Evolutionary conservation across 2,888 invertebrate species (phyloP).

Genomic region (Sturmia bella): DNA sequence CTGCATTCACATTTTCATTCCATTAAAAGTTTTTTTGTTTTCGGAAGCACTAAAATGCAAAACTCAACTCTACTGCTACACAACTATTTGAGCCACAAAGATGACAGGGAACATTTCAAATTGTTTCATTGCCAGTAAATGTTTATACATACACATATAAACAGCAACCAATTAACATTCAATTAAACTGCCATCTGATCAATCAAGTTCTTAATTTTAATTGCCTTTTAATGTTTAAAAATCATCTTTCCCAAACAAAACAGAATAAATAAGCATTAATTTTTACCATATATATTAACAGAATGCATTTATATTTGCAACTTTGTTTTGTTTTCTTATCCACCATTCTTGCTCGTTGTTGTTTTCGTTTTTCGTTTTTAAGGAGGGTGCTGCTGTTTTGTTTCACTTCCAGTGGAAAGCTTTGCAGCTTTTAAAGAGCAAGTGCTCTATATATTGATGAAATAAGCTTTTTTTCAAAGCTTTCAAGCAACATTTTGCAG

Average conservation of each 20-base stretch:
- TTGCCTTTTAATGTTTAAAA: too few relatives aligned
- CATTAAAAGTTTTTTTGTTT: constrained; percentile 22
- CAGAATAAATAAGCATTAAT: background rate
- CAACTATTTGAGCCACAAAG: constrained; percentile 15
- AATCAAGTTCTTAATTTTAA: background rate
- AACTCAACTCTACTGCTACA: constrained; percentile 35
- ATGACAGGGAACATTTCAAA: constrained; percentile 37
- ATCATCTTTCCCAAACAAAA: background rate
- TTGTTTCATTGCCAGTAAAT: constrained; percentile 46
- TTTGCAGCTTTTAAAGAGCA: constrained; percentile 25
- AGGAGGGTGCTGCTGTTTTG: constrained; percentile 59
- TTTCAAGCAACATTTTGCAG: constrained; percentile 22
- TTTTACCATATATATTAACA: background rate
- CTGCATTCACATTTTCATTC: constrained; percentile 62
- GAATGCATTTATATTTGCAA: constrained; percentile 50
- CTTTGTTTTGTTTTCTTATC: constrained; percentile 19
- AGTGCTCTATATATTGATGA: constrained; percentile 2
- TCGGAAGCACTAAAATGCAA: constrained; percentile 32
- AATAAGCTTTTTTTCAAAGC: constrained; percentile 55
- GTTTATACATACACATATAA: too few relatives aligned
- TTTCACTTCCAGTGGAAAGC: constrained; percentile 65
- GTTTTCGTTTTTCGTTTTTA: constrained; percentile 23
- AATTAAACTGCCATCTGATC: background rate
- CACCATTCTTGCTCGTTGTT: background rate
- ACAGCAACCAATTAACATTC: background rate